These are phyloP conservation scores for Notiomystis cincta DNA, from an alignment of 2,113 vertebrate genomes.

Conservation along the genomic window DNA sequence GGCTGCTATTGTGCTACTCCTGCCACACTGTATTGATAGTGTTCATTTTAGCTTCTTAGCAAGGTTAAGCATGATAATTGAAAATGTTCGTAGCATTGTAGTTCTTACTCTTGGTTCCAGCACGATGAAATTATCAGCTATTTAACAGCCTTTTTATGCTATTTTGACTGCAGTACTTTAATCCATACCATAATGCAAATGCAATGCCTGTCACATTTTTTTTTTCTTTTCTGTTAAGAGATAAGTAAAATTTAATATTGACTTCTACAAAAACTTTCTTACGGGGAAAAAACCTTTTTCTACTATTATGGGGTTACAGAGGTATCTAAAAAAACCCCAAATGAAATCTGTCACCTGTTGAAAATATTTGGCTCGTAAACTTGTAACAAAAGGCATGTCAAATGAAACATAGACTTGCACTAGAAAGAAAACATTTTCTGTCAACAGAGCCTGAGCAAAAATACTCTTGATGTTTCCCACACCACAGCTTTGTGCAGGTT, in stretches of 20 bases:
- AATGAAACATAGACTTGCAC: neutral
- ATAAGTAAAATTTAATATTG: neutral
- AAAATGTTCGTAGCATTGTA: constrained; percentile 25
- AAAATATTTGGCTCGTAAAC: constrained; percentile 19
- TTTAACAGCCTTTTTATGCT: constrained; percentile 45
- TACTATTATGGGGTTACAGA: neutral
- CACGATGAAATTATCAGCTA: constrained; percentile 47
- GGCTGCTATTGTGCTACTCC: neutral
- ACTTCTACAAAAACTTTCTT: neutral
- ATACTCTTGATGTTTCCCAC: neutral
- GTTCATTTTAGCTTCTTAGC: neutral
- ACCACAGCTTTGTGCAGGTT: neutral
- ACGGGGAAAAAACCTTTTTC: neutral
- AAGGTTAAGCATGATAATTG: constrained; percentile 41
- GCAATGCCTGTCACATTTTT: neutral
- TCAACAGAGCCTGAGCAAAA: neutral
- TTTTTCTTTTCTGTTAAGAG: neutral
- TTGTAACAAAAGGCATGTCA: neutral
- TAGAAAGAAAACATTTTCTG: neutral
- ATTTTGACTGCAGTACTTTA: constrained; percentile 45
- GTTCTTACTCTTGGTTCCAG: neutral
- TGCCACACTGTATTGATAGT: neutral
- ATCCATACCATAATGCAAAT: constrained; percentile 32
- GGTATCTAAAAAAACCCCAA: neutral
- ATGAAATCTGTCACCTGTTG: neutral